These are phyloP conservation scores for Pocota personata DNA, from an alignment of 2,888 invertebrate genomes.

Conservation along the genomic window DNA sequence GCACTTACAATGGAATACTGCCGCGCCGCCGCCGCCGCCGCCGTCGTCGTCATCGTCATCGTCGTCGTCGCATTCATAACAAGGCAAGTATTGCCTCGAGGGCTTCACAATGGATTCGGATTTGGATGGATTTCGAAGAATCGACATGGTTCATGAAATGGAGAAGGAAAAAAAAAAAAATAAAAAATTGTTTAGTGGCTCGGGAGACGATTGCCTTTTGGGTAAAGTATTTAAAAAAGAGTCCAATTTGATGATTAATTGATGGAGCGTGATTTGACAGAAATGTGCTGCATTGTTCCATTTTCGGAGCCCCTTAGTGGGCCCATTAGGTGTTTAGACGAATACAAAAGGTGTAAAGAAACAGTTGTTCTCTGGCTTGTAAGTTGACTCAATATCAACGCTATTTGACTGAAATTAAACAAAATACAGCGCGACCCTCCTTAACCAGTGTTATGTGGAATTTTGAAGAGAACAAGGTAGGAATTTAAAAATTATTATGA, in stretches of 20 bases:
- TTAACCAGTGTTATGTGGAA: constrained; percentile 3
- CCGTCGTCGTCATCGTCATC: constrained; percentile 1
- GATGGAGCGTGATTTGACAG: constrained; percentile 64
- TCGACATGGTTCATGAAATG: constrained; percentile 56
- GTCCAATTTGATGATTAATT: constrained; percentile 72
- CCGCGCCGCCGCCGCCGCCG: constrained; percentile 20
- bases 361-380: constrained; percentile 64
- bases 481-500: not conserved
- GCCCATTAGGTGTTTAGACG: constrained; percentile 64
- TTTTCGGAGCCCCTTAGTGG: constrained; percentile 54
- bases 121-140: constrained; percentile 68
- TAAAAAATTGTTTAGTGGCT: constrained; percentile 36
- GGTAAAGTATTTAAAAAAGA: constrained; percentile 53
- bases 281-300: constrained; percentile 61
- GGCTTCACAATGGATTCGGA: constrained; percentile 50
- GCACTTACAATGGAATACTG: constrained; percentile 50
- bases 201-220: constrained; percentile 49
- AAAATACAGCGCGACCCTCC: constrained; percentile 29
- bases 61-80: constrained; percentile 39
- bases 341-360: constrained; percentile 70
- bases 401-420: constrained; percentile 53
- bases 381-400: constrained; percentile 66
- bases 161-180: constrained; percentile 31
- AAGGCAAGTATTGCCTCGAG: constrained; percentile 47
- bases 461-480: not conserved